Evolutionary conservation across 1,140 invertebrate species (phyloP), one percentile per base, ranked within the genome.

Genomic region (Anoplolepis gracilipes): DNA sequence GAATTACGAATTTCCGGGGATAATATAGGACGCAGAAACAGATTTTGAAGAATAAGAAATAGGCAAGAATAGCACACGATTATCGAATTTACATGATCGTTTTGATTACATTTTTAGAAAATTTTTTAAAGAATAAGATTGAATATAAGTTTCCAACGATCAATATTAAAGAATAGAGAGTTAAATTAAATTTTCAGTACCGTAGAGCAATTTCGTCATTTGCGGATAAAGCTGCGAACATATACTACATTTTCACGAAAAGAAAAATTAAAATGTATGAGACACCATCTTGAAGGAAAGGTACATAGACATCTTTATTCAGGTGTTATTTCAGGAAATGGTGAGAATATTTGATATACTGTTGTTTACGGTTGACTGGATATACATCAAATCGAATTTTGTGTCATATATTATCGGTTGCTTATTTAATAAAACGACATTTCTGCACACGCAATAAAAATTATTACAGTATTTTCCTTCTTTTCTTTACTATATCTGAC

Each of bases 231-330:
- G 64, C 25, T 64, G 25, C 77, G 65, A 28, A 25, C 53, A 53
- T 67, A 62, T 42, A 61, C 25, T 10, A 11, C 46, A 65, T 36
- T 62, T 59, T 49, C 49, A 16, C 13, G 46, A 76, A 85, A 81
- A 67, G 64, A 25, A 25, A 70, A 84, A 89, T 90, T 90, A 89
- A 90, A 90, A 89, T 90, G 88, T 81, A 89, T 89, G 88, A 90
- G 88, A 81, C 67, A 81, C 33, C 42, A 39, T 30, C 53, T 22
- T 33, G 49, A 55, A 39, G 57, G 69, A 77, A 19, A 49, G 33
- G 16, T 64, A 88, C 59, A 28, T 76, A 67, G 46, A 22, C 55
- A 36, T 53, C 53, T 82, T 30, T 22, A 19, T 25, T 75, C 39
- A 30, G 64, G 28, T 67, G 81, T 30, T 61, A 86, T 73, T 61